These are phyloP conservation scores for Haliclystus octoradiatus DNA, from an alignment of 30 jellyfish, hydroid and myxozoan genomes.

Conservation along the genomic window DNA sequence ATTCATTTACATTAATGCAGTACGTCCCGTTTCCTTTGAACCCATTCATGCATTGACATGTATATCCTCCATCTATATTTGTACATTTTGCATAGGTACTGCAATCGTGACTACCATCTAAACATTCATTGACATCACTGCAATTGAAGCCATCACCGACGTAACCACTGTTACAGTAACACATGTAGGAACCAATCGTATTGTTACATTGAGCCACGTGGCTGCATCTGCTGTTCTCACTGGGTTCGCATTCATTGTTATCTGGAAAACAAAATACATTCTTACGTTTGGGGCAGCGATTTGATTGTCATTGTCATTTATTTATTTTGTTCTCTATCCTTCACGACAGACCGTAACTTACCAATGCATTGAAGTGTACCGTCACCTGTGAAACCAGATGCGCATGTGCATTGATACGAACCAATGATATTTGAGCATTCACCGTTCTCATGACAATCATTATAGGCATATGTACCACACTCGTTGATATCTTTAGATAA, in stretches of 20 bases:
- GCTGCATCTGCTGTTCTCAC: constrained; percentile 11
- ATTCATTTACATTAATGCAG: constrained; percentile 30
- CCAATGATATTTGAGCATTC: constrained; percentile 46
- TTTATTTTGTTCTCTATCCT: too few species aligned
- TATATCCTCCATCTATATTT: constrained; percentile 7
- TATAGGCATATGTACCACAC: constrained; percentile 14
- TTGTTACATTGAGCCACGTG: constrained; percentile 9
- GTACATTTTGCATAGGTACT: background rate
- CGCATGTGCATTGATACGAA: constrained; percentile 53
- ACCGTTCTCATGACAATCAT: constrained; percentile 29
- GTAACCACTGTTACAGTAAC: constrained; percentile 46
- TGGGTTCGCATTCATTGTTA: too few species aligned
- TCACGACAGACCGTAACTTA: too few species aligned
- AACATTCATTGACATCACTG: constrained; percentile 28
- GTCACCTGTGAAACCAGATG: constrained; percentile 43
- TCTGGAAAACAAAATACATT: too few species aligned
- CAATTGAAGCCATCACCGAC: constrained; percentile 56
- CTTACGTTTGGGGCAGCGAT: too few species aligned
- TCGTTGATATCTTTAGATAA: constrained; percentile 54
- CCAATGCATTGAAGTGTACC: constrained; percentile 31
- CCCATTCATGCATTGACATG: background rate
- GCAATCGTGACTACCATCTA: background rate
- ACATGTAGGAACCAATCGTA: constrained; percentile 13
- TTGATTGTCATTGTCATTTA: too few species aligned
- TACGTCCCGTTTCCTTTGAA: constrained; percentile 12